A percentile compares a stretch with the other conserved stretches of the same genome.
phyloP scores from a whole-genome alignment of 2,113 vertebrate genomes.

The Poecilia latipinna region DNA sequence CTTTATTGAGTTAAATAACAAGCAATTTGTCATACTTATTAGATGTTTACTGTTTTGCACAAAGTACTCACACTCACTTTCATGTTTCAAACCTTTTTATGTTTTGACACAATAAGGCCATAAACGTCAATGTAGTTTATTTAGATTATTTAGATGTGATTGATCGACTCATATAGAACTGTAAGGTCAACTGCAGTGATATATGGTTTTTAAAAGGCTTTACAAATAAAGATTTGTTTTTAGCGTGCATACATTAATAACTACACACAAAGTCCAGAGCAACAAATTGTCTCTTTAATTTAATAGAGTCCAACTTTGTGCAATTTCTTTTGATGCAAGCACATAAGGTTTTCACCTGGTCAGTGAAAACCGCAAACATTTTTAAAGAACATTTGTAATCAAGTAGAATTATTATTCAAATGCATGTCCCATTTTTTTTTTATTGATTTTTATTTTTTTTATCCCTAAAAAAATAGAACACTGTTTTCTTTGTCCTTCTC shows the following conservation, averaged over 20 bases:
- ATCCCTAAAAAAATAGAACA: background rate
- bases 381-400: background rate
- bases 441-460: too few relatives aligned
- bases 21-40: background rate
- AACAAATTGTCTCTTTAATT: background rate
- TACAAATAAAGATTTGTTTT: background rate
- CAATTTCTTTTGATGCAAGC: background rate
- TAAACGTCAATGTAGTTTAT: background rate
- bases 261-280: background rate
- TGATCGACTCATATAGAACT: background rate
- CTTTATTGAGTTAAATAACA: background rate
- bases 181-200: background rate
- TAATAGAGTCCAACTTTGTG: background rate
- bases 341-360: background rate
- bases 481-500: background rate
- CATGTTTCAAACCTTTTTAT: background rate
- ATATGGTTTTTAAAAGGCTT: background rate
- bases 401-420: background rate
- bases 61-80: background rate
- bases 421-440: background rate
- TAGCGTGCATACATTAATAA: background rate
- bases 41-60: background rate
- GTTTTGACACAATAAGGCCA: background rate
- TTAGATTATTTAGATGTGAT: background rate
- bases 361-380: background rate